A percentile compares a stretch with the other conserved stretches of the same genome.
Evolutionary conservation across 2,113 vertebrate species (phyloP).

Genomic region (Petrocephalus zakoni): DNA sequence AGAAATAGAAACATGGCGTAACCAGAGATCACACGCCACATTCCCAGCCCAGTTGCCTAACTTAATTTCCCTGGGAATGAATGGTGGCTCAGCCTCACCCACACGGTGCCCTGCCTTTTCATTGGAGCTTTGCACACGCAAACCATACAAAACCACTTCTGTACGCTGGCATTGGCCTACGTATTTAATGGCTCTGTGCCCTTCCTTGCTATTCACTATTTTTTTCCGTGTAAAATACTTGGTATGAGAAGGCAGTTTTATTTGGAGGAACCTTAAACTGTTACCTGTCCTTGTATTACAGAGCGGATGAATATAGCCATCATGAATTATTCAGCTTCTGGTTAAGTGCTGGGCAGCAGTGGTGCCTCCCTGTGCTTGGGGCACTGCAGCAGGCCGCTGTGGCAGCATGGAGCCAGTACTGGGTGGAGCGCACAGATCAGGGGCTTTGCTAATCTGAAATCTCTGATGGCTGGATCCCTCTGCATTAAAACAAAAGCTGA

Average conservation of each 20-base stretch:
- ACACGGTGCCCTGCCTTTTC: neutral
- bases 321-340: neutral
- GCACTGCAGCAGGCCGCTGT: neutral
- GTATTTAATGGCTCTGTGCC: neutral
- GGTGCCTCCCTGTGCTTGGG: neutral
- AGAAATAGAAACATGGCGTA: neutral
- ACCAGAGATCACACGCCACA: neutral
- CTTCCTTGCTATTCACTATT: neutral
- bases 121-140: neutral
- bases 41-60: neutral
- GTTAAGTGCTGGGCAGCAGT: neutral
- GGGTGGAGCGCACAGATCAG: neutral
- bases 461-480: neutral
- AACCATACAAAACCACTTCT: neutral
- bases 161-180: neutral
- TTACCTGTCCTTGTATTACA: neutral
- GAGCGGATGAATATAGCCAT: neutral
- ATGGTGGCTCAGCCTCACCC: neutral
- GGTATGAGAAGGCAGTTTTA: neutral
- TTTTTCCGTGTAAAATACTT: neutral
- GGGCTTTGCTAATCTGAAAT: conserved; percentile 6
- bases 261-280: neutral
- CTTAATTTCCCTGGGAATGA: neutral
- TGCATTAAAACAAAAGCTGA: neutral
- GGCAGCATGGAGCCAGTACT: neutral